These are phyloP conservation scores for Gymnoscopelus braueri DNA, from an alignment of 2,797 vertebrate species.

Conservation along the genomic window DNA sequence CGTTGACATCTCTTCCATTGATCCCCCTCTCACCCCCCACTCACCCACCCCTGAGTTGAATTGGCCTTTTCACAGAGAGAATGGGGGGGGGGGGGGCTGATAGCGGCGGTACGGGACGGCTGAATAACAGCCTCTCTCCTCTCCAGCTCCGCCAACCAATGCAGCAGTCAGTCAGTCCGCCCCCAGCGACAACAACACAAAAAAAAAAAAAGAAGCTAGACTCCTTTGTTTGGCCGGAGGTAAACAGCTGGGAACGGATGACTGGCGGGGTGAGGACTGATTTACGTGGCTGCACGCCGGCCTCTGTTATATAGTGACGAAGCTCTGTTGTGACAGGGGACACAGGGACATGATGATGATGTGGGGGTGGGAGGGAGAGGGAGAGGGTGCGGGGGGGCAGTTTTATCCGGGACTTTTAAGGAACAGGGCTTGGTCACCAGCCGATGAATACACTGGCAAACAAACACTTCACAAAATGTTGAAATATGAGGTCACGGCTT, in stretches of 20 bases:
- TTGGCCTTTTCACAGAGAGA: slow-evolving; percentile 73
- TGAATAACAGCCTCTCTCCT: slow-evolving; percentile 66
- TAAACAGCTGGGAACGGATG: slow-evolving; percentile 81
- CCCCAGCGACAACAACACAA: slow-evolving; percentile 70
- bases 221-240: slow-evolving; percentile 80
- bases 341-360: slow-evolving; percentile 48
- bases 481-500: slow-evolving; percentile 10
- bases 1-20: slow-evolving; percentile 72
- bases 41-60: slow-evolving; percentile 54
- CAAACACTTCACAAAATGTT: slow-evolving; percentile 8
- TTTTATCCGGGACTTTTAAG: slow-evolving; percentile 19
- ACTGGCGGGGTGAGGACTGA: slow-evolving; percentile 60
- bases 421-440: neutral
- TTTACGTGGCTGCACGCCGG: slow-evolving; percentile 63
- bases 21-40: slow-evolving; percentile 39
- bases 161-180: slow-evolving; percentile 61
- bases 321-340: slow-evolving; percentile 68
- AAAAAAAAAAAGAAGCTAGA: slow-evolving; percentile 66
- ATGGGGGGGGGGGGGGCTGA: slow-evolving; percentile 47
- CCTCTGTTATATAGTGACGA: slow-evolving; percentile 55
- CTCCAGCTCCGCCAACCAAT: slow-evolving; percentile 51
- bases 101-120: slow-evolving; percentile 61
- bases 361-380: neutral
- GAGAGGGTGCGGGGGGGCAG: slow-evolving; percentile 43
- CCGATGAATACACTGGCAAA: slow-evolving; percentile 26